Evolutionary conservation across 2,797 vertebrate species (phyloP).

Genomic region (Gephyroberyx darwinii): DNA sequence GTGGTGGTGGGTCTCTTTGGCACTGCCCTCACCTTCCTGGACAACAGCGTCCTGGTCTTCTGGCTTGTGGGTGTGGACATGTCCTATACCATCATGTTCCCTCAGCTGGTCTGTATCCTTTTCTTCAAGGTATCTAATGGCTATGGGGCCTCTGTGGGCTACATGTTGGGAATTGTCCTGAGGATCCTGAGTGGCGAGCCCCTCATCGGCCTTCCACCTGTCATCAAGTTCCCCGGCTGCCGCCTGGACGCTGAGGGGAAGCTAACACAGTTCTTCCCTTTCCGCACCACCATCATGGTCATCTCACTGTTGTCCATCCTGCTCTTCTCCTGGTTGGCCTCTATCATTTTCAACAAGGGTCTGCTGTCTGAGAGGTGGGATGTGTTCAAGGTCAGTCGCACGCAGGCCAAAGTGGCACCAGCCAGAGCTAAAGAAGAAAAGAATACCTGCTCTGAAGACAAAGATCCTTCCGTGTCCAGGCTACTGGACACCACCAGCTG

Average conservation of each 20-base stretch:
- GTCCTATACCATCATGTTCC: conserved; percentile 85
- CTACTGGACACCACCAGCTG: conserved; percentile 68
- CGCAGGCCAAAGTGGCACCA: conserved; percentile 28
- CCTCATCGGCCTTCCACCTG: conserved; percentile 72
- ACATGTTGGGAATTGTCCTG: conserved; percentile 65
- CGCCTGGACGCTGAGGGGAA: conserved; percentile 61
- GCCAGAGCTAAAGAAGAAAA: not conserved
- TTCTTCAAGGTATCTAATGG: conserved; percentile 81
- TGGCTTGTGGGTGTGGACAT: conserved; percentile 86
- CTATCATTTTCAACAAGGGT: conserved; percentile 78
- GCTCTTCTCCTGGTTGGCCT: conserved; percentile 71
- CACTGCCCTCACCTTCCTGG: conserved; percentile 78
- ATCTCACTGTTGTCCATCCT: conserved; percentile 74
- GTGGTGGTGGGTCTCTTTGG: conserved; percentile 78
- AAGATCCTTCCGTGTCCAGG: conserved; percentile 25
- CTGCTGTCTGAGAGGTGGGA: conserved; percentile 80
- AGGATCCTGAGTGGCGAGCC: conserved; percentile 71
- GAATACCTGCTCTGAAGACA: conserved; percentile 11
- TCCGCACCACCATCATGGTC: conserved; percentile 82
- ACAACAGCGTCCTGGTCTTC: conserved; percentile 80
- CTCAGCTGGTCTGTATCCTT: conserved; percentile 85
- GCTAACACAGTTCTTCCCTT: conserved; percentile 82
- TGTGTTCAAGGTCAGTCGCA: conserved; percentile 73
- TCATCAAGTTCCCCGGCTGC: conserved; percentile 80
- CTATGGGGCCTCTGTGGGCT: conserved; percentile 79